Evolutionary conservation across 2,113 vertebrate genomes (phyloP), one percentile per base, ranked within the genome.

Genomic region (Oxyura jamaicensis): DNA sequence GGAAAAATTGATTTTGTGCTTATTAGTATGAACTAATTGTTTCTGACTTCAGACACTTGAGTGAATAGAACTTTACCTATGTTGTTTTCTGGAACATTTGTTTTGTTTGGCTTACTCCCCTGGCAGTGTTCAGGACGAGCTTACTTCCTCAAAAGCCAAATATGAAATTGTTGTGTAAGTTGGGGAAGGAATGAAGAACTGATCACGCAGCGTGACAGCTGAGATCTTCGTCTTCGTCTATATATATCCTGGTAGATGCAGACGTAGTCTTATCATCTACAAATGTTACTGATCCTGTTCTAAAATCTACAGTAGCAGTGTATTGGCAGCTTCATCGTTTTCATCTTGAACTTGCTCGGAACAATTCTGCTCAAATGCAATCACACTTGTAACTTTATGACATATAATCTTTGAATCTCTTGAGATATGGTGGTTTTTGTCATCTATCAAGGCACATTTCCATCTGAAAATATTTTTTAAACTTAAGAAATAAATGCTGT

Each of bases 301-400:
- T 97, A 98, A 94, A 97, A 83, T 96, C 97, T 97, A 71, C 97
- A 72, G 86, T 96, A 93, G 90, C 96, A 97, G 76, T 95, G 92
- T 86, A 60, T 95, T 97, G 94, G 90, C 82, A 96, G 79, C 95
- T 94, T 91, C 93, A 93, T 94, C 68, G 93, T 88, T 97, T 95
- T 84, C 96, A 96, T 97, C 92, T 97, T 96, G 95, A 97, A 97
- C 88, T 97, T 96, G 86, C 83, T 97, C 0, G 53, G 83, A 91
- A 96, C 97, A 92, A 91, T 53, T 96, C 80, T 94, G 72, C 82
- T 97, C 84, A 95, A 92, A 80, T 90, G 48, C 87, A 93, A 63
- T 88, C 75, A 94, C 72, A 93, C 62, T 52, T 97, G 96, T 98
- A 97, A 97, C 93, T 84, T 97, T 83, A 95, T 85, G 90, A 46